phyloP scores from a whole-genome alignment of 2,888 invertebrate genomes.

The Hyppa rectilinea region DNA sequence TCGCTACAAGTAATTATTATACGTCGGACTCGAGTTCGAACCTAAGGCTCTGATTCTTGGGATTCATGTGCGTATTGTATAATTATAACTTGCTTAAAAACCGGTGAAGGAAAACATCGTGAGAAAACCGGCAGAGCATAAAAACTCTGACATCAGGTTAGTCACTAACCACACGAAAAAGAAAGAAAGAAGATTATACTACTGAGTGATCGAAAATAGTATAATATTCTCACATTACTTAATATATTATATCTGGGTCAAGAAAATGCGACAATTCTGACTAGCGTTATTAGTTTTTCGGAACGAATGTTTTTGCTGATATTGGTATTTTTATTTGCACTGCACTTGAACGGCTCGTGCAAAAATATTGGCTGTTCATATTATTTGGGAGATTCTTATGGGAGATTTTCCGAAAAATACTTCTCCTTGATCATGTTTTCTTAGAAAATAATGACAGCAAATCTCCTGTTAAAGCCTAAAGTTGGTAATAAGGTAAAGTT shows the following conservation, averaged over 20 bases:
- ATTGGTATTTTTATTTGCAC: constrained; percentile 41
- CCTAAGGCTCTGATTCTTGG: too few species aligned
- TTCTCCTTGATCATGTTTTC: constrained; percentile 10
- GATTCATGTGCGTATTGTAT: too few species aligned
- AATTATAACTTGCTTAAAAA: too few species aligned
- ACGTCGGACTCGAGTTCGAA: too few species aligned
- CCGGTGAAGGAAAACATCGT: too few species aligned
- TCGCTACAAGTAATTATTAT: not conserved
- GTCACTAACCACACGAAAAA: too few species aligned
- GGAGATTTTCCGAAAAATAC: not conserved
- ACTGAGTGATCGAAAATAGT: not conserved
- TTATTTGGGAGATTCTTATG: not conserved
- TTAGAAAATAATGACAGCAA: not conserved
- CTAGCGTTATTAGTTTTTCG: constrained; percentile 38
- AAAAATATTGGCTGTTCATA: constrained; percentile 30
- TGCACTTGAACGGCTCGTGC: constrained; percentile 15
- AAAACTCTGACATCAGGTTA: too few species aligned
- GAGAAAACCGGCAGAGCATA: too few species aligned
- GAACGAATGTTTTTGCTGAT: constrained; percentile 25
- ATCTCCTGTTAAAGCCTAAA: not conserved
- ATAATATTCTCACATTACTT: not conserved
- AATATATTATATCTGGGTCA: constrained; percentile 22
- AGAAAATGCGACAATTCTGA: constrained; percentile 15
- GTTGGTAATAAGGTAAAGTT: constrained; percentile 13
- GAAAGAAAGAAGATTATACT: too few species aligned